A percentile compares a stretch with the other conserved stretches of the same genome.
phyloP scores from a whole-genome alignment of 2,888 invertebrate species.

The Leucozona laternaria region DNA sequence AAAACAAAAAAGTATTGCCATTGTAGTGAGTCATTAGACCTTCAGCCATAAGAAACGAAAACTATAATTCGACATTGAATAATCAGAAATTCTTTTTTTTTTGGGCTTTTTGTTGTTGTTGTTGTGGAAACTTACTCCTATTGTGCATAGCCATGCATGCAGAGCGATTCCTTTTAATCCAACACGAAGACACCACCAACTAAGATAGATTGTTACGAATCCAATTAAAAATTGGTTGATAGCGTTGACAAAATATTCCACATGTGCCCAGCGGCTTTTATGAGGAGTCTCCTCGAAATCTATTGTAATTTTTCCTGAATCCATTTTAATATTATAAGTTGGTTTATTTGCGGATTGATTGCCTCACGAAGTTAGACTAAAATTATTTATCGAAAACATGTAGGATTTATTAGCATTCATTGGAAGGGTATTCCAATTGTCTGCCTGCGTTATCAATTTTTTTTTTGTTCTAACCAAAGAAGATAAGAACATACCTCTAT shows the following conservation, averaged over 20 bases:
- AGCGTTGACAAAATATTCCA: constrained; percentile 78
- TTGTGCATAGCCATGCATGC: constrained; percentile 81
- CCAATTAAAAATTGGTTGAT: constrained; percentile 82
- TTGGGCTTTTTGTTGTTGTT: background rate
- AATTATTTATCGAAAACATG: background rate
- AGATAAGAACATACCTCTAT: constrained; percentile 18
- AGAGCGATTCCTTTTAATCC: constrained; percentile 78
- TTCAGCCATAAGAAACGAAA: constrained; percentile 82
- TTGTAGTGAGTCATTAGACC: constrained; percentile 81
- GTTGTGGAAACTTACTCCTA: constrained; percentile 79
- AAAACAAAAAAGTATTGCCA: constrained; percentile 79
- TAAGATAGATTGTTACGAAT: constrained; percentile 81
- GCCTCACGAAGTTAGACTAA: constrained; percentile 22
- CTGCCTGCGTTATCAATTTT: constrained; percentile 10
- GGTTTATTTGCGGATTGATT: background rate
- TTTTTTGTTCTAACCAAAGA: background rate
- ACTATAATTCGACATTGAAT: constrained; percentile 76
- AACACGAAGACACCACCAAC: constrained; percentile 79
- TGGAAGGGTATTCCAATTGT: constrained; percentile 1
- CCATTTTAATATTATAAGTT: constrained; percentile 2
- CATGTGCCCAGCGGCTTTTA: constrained; percentile 28
- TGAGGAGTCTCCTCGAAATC: background rate
- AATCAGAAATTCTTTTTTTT: background rate
- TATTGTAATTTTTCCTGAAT: constrained; percentile 20
- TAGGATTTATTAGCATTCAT: constrained; percentile 41